These are phyloP conservation scores for Pygmarrhopalites habei DNA, from an alignment of 1,140 invertebrate genomes.

Conservation along the genomic window DNA sequence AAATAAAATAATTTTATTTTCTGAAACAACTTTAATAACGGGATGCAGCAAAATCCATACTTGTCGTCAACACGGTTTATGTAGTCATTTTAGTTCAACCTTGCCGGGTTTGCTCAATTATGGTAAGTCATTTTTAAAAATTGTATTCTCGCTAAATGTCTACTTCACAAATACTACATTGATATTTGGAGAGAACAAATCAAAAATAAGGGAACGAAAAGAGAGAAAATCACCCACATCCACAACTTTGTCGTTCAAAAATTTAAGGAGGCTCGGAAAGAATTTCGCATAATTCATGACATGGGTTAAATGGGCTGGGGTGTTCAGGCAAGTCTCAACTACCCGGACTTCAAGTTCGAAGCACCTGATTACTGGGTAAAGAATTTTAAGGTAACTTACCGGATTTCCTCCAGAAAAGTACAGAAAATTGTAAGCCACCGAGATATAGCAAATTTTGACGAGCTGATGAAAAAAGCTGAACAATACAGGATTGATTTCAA, in stretches of 20 bases:
- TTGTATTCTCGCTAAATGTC: too few relatives aligned
- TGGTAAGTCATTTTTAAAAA: too few relatives aligned
- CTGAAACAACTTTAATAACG: too few relatives aligned
- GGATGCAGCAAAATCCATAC: too few relatives aligned
- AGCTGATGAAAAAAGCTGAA: neutral
- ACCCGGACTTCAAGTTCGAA: constrained; percentile 14
- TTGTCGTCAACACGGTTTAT: too few relatives aligned
- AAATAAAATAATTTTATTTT: too few relatives aligned
- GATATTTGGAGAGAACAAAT: constrained; percentile 13
- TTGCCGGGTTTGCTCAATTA: too few relatives aligned
- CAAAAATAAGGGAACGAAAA: constrained; percentile 1
- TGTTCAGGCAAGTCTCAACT: neutral
- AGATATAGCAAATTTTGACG: neutral
- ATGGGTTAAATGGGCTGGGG: constrained; percentile 10
- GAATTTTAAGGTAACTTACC: constrained; percentile 12
- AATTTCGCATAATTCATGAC: constrained; percentile 3
- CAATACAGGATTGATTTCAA: too few relatives aligned
- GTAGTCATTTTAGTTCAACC: too few relatives aligned
- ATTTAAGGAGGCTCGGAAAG: constrained; percentile 14
- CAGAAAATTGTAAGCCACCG: constrained; percentile 7
- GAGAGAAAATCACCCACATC: constrained; percentile 16
- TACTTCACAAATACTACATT: too few relatives aligned
- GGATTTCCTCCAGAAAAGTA: constrained; percentile 16
- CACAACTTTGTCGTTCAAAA: neutral
- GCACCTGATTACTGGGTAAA: constrained; percentile 9